A percentile compares a stretch with the other conserved stretches of the same genome.
Evolutionary conservation across 1,140 invertebrate species (phyloP).

Genomic region (Heterodera schachtii): DNA sequence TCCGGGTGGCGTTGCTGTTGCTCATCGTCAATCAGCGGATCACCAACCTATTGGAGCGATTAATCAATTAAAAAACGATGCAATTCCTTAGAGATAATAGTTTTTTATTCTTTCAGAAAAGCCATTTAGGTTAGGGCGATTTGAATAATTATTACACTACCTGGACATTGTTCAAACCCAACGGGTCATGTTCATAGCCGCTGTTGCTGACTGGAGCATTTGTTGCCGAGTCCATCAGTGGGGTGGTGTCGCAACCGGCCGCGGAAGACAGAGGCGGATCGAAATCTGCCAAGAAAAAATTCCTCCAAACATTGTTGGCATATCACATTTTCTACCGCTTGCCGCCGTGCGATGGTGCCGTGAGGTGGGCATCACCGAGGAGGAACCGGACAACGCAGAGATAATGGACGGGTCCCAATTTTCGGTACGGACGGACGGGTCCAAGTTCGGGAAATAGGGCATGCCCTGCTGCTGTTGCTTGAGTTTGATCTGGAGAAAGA

Average conservation of each 20-base stretch:
- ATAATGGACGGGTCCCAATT: conserved; percentile 12
- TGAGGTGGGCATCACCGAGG: background rate
- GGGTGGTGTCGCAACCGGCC: background rate
- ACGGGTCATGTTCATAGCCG: background rate
- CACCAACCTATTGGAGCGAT: background rate
- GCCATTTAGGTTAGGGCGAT: no score
- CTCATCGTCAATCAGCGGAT: background rate
- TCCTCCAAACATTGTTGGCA: background rate
- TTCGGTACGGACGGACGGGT: conserved; percentile 1
- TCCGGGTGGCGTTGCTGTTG: background rate
- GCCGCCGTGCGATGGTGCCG: background rate
- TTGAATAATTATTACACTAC: background rate
- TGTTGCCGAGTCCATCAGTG: background rate
- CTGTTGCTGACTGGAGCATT: no score
- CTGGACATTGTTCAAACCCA: background rate
- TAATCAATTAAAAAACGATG: no score
- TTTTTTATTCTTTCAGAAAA: no score
- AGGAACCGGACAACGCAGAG: background rate
- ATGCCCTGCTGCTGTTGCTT: background rate
- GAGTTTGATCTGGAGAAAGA: background rate
- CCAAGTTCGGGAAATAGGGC: conserved; percentile 4
- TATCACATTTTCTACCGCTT: background rate
- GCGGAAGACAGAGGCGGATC: background rate
- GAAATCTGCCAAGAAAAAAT: background rate
- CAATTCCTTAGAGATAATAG: no score